Conservation (phyloP, 37 sponge, comb jelly and placozoan species). For the Theonella swinhoei region DNA sequence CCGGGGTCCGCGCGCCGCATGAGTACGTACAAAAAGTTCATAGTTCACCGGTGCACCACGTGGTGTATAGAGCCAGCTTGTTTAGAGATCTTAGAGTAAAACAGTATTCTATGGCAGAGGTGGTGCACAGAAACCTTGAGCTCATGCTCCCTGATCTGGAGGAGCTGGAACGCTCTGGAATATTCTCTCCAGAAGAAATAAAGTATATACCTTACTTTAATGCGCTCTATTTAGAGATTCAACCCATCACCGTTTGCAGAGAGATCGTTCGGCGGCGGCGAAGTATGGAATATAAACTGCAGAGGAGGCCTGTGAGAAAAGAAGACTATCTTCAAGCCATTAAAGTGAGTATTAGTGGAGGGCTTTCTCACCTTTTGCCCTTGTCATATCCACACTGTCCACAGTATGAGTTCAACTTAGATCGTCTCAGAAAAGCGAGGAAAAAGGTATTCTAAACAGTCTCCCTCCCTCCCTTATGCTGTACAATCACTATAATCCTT, state of each 20-base stretch:
- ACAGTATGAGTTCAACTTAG: slow-evolving; percentile 85
- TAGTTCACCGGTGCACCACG: no score
- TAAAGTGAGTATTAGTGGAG: slow-evolving; percentile 21
- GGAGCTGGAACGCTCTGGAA: slow-evolving; percentile 74
- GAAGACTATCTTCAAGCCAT: slow-evolving; percentile 79
- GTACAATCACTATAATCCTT: not conserved
- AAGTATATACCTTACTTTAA: slow-evolving; percentile 36
- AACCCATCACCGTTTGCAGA: slow-evolving; percentile 46
- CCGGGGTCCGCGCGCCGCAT: no score
- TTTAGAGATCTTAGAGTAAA: not conserved
- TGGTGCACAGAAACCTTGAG: slow-evolving; percentile 81
- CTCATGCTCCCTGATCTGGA: slow-evolving; percentile 82
- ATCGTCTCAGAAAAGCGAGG: slow-evolving; percentile 64
- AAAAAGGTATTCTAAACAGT: slow-evolving; percentile 55
- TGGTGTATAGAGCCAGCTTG: not conserved
- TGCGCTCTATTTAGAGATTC: not conserved
- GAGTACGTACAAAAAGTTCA: no score
- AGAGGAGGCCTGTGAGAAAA: slow-evolving; percentile 63
- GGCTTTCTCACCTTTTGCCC: not conserved
- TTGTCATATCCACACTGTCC: not conserved
- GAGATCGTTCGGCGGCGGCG: slow-evolving; percentile 63
- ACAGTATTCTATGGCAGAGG: slow-evolving; percentile 91
- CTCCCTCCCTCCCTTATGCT: not conserved
- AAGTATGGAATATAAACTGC: slow-evolving; percentile 71
- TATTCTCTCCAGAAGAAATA: slow-evolving; percentile 77